Percentiles rank a stretch among this genome's conserved stretches.
phyloP scores from a whole-genome alignment of 1,140 invertebrate genomes.

The Lordiphosa clarofinis region DNA sequence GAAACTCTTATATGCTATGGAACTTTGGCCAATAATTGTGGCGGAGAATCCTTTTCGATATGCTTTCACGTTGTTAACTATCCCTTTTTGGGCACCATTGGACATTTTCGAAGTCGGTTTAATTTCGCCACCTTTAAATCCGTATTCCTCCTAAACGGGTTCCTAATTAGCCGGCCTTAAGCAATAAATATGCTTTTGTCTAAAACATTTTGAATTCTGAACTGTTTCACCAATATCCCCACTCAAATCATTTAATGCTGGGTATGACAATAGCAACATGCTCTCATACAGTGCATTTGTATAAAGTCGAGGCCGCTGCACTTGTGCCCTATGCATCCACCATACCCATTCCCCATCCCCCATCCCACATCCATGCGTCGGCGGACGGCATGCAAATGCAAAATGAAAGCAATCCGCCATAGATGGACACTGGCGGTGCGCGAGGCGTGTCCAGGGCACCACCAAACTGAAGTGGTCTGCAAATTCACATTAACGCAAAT shows the following conservation, averaged over 20 bases:
- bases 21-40: too few species aligned
- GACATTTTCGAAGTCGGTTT: too few species aligned
- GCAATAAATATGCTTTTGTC: too few species aligned
- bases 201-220: too few species aligned
- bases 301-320: conserved; percentile 69
- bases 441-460: conserved; percentile 1
- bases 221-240: conserved; percentile 4
- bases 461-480: conserved; percentile 67
- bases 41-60: too few species aligned
- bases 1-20: too few species aligned
- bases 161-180: too few species aligned
- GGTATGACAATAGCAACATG: conserved; percentile 55
- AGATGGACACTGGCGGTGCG: conserved; percentile 4
- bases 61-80: too few species aligned
- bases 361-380: conserved; percentile 32
- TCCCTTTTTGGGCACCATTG: too few species aligned
- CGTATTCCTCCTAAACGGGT: too few species aligned
- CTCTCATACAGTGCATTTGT: conserved; percentile 64
- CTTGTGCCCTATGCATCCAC: conserved; percentile 49
- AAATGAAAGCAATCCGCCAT: conserved; percentile 49
- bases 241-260: not conserved
- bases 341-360: conserved; percentile 6
- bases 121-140: too few species aligned
- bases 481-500: conserved; percentile 77
- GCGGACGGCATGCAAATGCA: conserved; percentile 62